Evolutionary conservation across 2,113 vertebrate genomes (phyloP).

Genomic region (Geococcyx californianus): DNA sequence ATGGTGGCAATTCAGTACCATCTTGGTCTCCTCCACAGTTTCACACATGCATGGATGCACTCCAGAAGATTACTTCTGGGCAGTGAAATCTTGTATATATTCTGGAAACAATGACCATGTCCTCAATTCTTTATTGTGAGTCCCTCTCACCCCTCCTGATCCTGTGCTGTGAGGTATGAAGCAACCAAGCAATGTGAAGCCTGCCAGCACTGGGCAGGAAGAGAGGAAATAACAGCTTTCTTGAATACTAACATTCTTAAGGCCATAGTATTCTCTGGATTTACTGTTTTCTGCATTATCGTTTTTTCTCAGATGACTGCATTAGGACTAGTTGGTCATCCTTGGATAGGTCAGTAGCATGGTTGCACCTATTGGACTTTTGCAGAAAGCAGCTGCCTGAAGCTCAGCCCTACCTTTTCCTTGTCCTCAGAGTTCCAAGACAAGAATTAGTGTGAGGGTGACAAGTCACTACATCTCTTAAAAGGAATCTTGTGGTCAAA

Average conservation of each 20-base stretch:
- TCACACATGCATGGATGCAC: conserved; percentile 32
- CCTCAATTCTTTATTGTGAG: conserved; percentile 15
- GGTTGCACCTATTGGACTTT: neutral
- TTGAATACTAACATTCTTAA: conserved; percentile 7
- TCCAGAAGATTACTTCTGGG: conserved; percentile 47
- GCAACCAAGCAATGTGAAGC: neutral
- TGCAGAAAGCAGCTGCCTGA: neutral
- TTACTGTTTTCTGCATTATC: neutral
- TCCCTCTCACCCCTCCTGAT: conserved; percentile 6
- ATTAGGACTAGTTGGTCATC: neutral
- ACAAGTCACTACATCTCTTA: neutral
- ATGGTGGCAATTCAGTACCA: conserved; percentile 7
- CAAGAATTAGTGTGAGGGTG: neutral
- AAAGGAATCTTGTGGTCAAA: neutral
- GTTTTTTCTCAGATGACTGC: neutral
- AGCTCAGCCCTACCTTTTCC: neutral
- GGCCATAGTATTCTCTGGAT: neutral
- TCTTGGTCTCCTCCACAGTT: conserved; percentile 46
- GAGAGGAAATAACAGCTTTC: conserved; percentile 36
- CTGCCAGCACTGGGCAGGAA: neutral
- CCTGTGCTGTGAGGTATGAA: neutral
- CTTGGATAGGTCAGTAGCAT: neutral
- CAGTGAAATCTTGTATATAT: conserved; percentile 2
- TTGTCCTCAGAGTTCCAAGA: neutral
- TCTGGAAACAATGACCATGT: conserved; percentile 32